These are phyloP conservation scores for Amphiprion ocellaris DNA, from an alignment of 2,113 vertebrate species.

Conservation along the genomic window DNA sequence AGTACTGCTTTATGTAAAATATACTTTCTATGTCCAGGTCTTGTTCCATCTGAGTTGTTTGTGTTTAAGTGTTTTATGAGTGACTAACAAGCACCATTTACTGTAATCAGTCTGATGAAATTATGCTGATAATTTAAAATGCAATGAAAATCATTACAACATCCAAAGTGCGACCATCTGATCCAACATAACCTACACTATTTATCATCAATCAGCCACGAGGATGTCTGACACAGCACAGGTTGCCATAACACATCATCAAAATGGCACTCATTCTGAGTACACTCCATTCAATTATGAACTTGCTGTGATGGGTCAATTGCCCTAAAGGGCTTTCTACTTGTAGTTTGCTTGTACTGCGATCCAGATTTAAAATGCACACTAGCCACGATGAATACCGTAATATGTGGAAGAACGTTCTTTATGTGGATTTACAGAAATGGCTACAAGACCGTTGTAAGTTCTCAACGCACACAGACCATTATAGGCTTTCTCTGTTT, in stretches of 20 bases:
- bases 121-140: not conserved
- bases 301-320: conserved; percentile 38
- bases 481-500: conserved; percentile 9
- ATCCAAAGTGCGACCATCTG: not conserved
- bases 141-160: conserved; percentile 11
- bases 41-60: conserved; percentile 17
- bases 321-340: conserved; percentile 50
- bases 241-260: conserved; percentile 51
- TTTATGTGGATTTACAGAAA: conserved; percentile 5
- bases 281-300: conserved; percentile 54
- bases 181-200: not conserved
- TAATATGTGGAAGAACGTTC: not conserved
- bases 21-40: conserved; percentile 39
- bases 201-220: conserved; percentile 9
- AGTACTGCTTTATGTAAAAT: conserved; percentile 68
- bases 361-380: conserved; percentile 30
- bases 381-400: not conserved
- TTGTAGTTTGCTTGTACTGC: conserved; percentile 27
- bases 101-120: not conserved
- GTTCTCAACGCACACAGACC: conserved; percentile 12
- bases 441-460: conserved; percentile 12
- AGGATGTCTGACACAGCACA: conserved; percentile 25
- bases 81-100: conserved; percentile 61
- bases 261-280: conserved; percentile 41
- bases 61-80: conserved; percentile 50